Evolutionary conservation across 2,113 vertebrate species (phyloP).

Genomic region (Nesospiza acunhae): DNA sequence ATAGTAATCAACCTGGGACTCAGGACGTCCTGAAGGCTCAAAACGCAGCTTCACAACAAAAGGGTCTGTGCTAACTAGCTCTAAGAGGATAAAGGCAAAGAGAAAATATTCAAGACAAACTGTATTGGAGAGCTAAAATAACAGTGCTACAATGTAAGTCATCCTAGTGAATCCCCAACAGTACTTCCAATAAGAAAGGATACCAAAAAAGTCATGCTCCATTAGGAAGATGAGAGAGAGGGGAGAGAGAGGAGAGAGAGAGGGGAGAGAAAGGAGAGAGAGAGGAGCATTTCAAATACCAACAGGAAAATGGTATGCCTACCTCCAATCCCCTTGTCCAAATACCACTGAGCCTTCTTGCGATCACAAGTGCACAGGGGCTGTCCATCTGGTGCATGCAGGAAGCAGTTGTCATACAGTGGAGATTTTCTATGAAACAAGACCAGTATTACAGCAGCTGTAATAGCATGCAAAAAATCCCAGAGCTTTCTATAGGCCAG

Average conservation of each 20-base stretch:
- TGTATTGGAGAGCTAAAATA: neutral
- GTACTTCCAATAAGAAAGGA: neutral
- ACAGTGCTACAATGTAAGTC: neutral
- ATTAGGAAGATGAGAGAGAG: neutral
- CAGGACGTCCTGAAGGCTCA: constrained; percentile 93
- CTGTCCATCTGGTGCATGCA: constrained; percentile 94
- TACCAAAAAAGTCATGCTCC: neutral
- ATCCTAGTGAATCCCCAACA: neutral
- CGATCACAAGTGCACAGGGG: constrained; percentile 97
- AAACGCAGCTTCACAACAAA: constrained; percentile 92
- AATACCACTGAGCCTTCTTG: constrained; percentile 98
- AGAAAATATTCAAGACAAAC: neutral
- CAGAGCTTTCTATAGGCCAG: neutral
- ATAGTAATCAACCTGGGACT: constrained; percentile 94
- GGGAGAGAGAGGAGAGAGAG: no score
- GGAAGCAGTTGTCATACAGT: constrained; percentile 97
- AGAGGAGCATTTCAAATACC: neutral
- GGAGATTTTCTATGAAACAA: constrained; percentile 87
- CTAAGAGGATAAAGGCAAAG: constrained; percentile 66
- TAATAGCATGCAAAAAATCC: accelerated
- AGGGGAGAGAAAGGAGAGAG: neutral
- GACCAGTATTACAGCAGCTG: neutral
- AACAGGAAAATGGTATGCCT: neutral
- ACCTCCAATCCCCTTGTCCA: constrained; percentile 98
- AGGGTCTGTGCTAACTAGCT: constrained; percentile 88